phyloP scores from a whole-genome alignment of 2,888 invertebrate species.

The Leptinotarsa juncta region DNA sequence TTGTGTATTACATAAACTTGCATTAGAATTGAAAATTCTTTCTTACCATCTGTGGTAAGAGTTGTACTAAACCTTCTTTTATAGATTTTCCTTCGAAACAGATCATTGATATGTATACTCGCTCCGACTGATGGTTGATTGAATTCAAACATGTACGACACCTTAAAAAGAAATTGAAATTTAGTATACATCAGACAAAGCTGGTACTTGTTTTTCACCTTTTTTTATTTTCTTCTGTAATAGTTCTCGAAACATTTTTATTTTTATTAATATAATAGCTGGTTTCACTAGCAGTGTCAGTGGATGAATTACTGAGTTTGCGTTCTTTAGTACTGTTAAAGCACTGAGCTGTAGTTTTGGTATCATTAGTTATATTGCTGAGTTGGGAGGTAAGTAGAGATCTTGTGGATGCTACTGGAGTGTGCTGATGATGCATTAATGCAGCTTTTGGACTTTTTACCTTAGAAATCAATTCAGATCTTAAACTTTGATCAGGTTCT shows the following conservation, averaged over 20 bases:
- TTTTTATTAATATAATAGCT: neutral
- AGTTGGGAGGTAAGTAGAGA: neutral
- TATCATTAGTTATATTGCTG: neutral
- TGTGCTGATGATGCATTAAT: no score
- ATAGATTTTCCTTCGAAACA: slow-evolving; percentile 11
- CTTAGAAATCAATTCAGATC: no score
- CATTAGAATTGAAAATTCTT: neutral
- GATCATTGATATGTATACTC: neutral
- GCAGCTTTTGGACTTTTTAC: no score
- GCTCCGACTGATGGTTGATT: neutral
- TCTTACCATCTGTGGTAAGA: slow-evolving; percentile 9
- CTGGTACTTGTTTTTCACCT: neutral
- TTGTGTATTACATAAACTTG: neutral
- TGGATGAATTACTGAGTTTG: slow-evolving; percentile 4
- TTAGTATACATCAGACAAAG: neutral
- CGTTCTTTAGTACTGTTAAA: neutral
- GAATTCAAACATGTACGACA: slow-evolving; percentile 10
- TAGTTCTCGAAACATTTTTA: neutral
- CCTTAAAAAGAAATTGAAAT: neutral
- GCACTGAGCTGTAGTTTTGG: neutral
- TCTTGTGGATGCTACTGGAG: no score
- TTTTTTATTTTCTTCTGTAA: neutral
- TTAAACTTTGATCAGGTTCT: no score
- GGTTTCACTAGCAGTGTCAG: slow-evolving; percentile 8
- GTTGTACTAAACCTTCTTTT: neutral